Percentiles rank a stretch among this genome's conserved stretches.
These are phyloP conservation scores for Anadara kagoshimensis DNA, from an alignment of 1,140 invertebrate genomes.

Conservation along the genomic window DNA sequence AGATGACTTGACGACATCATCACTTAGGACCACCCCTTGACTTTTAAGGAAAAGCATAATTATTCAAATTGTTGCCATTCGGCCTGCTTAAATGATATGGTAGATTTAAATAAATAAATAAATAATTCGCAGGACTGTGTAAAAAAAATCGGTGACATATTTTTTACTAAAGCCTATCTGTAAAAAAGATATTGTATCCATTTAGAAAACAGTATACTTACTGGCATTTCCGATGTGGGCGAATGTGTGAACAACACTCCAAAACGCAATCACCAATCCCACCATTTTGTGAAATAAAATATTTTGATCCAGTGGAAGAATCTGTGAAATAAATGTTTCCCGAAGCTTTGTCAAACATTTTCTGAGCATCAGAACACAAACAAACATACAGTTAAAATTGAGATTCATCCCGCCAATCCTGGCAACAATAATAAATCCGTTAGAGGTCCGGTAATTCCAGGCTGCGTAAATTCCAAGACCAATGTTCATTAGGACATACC, in stretches of 20 bases:
- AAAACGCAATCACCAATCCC: conserved; percentile 85
- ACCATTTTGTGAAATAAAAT: conserved; percentile 94
- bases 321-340: conserved; percentile 81
- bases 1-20: too few relatives aligned
- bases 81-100: too few relatives aligned
- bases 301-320: conserved; percentile 92
- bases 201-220: too few relatives aligned
- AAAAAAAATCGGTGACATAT: too few relatives aligned
- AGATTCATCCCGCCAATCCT: conserved; percentile 77
- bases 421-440: conserved; percentile 75
- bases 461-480: conserved; percentile 74
- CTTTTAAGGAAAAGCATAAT: too few relatives aligned
- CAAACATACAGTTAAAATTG: conserved; percentile 93
- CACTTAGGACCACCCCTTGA: too few relatives aligned
- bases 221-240: conserved; percentile 90
- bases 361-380: conserved; percentile 90
- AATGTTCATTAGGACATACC: conserved; percentile 75
- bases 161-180: too few relatives aligned
- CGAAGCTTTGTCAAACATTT: conserved; percentile 89
- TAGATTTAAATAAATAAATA: too few relatives aligned
- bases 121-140: too few relatives aligned
- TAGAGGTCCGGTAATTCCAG: conserved; percentile 82
- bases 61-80: too few relatives aligned
- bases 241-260: conserved; percentile 85
- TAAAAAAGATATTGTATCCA: too few relatives aligned